Conservation (phyloP, 2,797 vertebrate genomes). For the Galaxias olidus region DNA sequence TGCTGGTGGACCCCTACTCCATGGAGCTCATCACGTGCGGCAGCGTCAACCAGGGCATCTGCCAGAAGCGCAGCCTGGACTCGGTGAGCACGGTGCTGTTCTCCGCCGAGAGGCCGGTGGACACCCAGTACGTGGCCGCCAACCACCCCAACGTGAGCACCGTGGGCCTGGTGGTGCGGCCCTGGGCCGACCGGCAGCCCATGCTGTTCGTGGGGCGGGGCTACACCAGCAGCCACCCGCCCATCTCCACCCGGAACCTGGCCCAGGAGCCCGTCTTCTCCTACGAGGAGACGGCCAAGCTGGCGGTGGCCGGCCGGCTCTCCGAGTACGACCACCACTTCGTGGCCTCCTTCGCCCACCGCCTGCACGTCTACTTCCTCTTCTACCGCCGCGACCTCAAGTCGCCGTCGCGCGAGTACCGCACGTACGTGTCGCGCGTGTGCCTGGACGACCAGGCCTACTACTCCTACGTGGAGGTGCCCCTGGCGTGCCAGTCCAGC, state of each 20-base stretch:
- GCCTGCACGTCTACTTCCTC: conserved; percentile 89
- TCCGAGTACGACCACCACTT: conserved; percentile 98
- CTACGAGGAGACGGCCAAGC: conserved; percentile 94
- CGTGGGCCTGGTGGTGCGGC: conserved; percentile 86
- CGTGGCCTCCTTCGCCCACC: conserved; percentile 85
- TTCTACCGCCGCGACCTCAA: conserved; percentile 94
- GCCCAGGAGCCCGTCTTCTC: conserved; percentile 89
- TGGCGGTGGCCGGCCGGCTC: conserved; percentile 91
- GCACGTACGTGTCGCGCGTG: conserved; percentile 89
- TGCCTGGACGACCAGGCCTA: conserved; percentile 94
- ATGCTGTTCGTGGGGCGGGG: conserved; percentile 93
- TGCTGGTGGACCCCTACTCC: conserved; percentile 84
- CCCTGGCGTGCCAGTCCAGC: conserved; percentile 82
- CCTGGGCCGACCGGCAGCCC: conserved; percentile 77
- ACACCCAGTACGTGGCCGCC: conserved; percentile 95
- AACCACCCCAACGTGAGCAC: conserved; percentile 93
- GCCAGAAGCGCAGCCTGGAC: conserved; percentile 86
- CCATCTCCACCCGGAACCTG: conserved; percentile 93
- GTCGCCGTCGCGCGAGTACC: conserved; percentile 87
- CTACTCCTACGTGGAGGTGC: conserved; percentile 95
- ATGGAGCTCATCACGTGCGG: conserved; percentile 92
- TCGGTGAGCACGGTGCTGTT: conserved; percentile 79
- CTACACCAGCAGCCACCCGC: conserved; percentile 94
- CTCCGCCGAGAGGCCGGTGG: conserved; percentile 86
- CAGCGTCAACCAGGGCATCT: conserved; percentile 93